Evolutionary conservation across 2,113 vertebrate genomes (phyloP).

Genomic region (Alethe diademata): DNA sequence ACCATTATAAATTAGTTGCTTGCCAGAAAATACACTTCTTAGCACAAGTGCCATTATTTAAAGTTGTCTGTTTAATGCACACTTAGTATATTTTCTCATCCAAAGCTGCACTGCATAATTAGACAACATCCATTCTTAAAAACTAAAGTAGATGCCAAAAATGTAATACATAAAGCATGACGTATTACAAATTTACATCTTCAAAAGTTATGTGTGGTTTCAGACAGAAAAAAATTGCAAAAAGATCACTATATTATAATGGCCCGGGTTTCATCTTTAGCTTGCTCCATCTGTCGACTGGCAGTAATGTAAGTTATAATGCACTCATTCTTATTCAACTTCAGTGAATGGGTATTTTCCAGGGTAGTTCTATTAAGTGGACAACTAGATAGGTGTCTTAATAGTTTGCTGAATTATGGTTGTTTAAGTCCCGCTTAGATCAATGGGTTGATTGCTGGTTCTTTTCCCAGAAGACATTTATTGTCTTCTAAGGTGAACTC

Average conservation of each 20-base stretch:
- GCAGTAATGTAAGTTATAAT: conserved; percentile 44
- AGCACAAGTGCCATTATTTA: conserved; percentile 86
- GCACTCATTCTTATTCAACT: conserved; percentile 44
- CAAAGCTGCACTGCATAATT: conserved; percentile 80
- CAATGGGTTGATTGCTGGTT: conserved; percentile 47
- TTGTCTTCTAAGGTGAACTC: conserved; percentile 36
- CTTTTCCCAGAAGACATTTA: conserved; percentile 70
- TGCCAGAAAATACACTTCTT: conserved; percentile 88
- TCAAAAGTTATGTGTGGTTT: conserved; percentile 73
- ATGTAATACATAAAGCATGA: conserved; percentile 76
- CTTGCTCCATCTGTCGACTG: conserved; percentile 33
- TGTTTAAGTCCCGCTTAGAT: background rate
- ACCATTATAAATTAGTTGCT: conserved; percentile 85
- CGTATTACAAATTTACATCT: conserved; percentile 79
- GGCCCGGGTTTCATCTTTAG: conserved; percentile 16
- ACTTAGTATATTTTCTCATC: conserved; percentile 84
- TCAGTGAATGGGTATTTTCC: conserved; percentile 38
- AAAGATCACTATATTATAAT: conserved; percentile 66
- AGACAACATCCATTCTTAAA: conserved; percentile 85
- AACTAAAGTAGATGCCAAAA: conserved; percentile 80
- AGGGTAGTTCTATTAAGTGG: conserved; percentile 45
- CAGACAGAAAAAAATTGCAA: conserved; percentile 69
- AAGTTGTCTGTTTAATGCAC: conserved; percentile 85
- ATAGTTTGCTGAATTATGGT: conserved; percentile 42
- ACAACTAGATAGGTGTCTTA: conserved; percentile 40